Base-by-base conservation (phyloP, 2,888 invertebrate genomes). In the Plagodis dolabraria region DNA sequence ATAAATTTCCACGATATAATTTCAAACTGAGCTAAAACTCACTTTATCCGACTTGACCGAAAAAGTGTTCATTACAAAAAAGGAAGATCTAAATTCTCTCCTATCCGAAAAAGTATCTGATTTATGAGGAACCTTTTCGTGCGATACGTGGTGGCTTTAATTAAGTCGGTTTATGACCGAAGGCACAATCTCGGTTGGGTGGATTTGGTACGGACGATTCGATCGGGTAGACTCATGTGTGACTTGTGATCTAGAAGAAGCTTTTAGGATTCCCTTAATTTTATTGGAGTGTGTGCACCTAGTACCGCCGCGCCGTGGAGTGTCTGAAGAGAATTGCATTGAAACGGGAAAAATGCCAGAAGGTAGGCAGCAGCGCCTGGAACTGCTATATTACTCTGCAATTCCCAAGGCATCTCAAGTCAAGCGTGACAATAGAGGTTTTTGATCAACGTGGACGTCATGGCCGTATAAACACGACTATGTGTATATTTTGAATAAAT, bases 101-200 rank as follows among this genome's bases (percentile, higher is more conserved):
- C 55, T 44, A 60, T 67, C 60, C 7, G 53, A 49, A 47, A 56
- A 55, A 60, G 57, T 61, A 49, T 61, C 63, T 62, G 68, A 69
- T 69, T 67, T 62, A 67, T 67, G 62, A 62, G 22, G 57, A 53
- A 60, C 62, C 62, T 64, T 63, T 63, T 62, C 54, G 56, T 62
- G 49, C 62, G 47, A 53, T 53, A 49, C 60, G 57, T 45, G 46
- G 46, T 40, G 47, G 57, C 61, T 48, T 65, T 65, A 65, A 65
- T 66, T 65, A 65, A 65, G 50, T 53, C 53, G 46, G 48, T 67
- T 62, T 67, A 62, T 63, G 58, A 65, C 49, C 56, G 52, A 54
- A 52, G 51, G 43, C 40, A 48, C 54, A 59, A 64, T 60, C 57
- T 56, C 10, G 52, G 54, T 36, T 22, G 43, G 49, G 9, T 4